Conservation (phyloP, 2,888 invertebrate genomes). For the Troides oblongomaculatus region DNA sequence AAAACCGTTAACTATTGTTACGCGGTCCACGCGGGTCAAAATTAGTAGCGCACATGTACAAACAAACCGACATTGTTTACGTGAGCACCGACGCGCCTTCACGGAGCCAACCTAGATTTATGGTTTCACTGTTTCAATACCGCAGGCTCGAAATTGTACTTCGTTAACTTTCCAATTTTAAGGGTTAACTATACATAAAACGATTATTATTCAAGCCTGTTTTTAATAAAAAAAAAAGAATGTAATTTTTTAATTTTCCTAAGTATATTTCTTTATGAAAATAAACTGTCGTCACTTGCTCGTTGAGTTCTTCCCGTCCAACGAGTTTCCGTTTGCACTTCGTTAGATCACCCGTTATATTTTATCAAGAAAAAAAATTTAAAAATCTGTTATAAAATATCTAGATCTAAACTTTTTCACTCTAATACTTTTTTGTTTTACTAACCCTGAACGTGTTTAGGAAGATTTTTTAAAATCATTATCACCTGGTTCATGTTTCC, state of each 20-base stretch:
- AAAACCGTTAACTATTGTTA: conserved; percentile 75
- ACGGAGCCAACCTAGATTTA: conserved; percentile 42
- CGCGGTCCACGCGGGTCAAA: conserved; percentile 68
- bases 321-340: neutral
- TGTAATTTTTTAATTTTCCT: neutral
- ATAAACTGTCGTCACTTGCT: neutral
- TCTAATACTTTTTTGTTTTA: neutral
- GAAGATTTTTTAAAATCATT: conserved; percentile 20
- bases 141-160: conserved; percentile 27
- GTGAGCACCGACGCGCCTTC: conserved; percentile 42
- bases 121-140: conserved; percentile 32
- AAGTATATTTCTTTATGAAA: neutral
- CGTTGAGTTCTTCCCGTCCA: neutral
- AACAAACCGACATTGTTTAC: conserved; percentile 75
- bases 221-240: too few species aligned
- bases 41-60: conserved; percentile 78
- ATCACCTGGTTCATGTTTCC: conserved; percentile 19
- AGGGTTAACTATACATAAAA: neutral
- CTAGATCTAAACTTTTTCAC: too few species aligned
- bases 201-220: neutral
- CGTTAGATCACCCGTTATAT: neutral
- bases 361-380: neutral
- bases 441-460: conserved; percentile 17
- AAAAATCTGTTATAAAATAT: too few species aligned
- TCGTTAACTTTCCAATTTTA: conserved; percentile 5